Evolutionary conservation across 2,888 invertebrate genomes (phyloP), one percentile per base, ranked within the genome.

Genomic region (Drymonia ruficornis): DNA sequence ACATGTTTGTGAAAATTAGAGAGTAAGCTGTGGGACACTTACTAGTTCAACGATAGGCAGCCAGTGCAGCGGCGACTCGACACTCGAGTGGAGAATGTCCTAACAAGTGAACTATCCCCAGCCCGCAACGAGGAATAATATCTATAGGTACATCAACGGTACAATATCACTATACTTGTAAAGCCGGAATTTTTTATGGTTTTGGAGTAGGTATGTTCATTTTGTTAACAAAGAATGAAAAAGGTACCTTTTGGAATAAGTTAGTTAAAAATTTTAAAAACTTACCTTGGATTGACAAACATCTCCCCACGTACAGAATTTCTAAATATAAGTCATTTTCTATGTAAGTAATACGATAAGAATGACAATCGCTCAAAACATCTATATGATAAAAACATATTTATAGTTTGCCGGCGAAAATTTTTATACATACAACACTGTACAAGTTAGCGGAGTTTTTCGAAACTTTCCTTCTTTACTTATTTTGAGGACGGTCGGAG

Each of bases 401-500:
- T 80, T 77, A 78, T 78, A 83, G 80, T 87, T 86, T 81, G 76
- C 74, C 72, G 69, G 76, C 76, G 74, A 82, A 81, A 83, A 80
- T 75, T 81, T 78, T 79, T 83, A 76, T 80, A 86, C 84, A 86
- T 81, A 86, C 82, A 84, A 83, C 83, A 52, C 51, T 78, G 85
- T 80, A 85, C 82, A 83, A 89, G 86, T 87, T 89, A 78, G 76
- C 72, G 72, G 80, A 89, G 86, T 89, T 91, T 89, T 87, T 81
- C 69, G 69, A 85, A 91, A 89, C 79, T 89, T 91, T 88, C 84
- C 85, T 87, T 87, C 87, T 87, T 86, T 87, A 88, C 84, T 90
- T 89, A 90, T 90, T 82, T 89, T 89, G 89, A 89, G 87, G 90
- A 90, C 89, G 89, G 89, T 87, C 89, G 89, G 79, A 80, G 88